These are phyloP conservation scores for Doryteuthis pealeii DNA, from an alignment of 1,140 invertebrate genomes.

Conservation along the genomic window DNA sequence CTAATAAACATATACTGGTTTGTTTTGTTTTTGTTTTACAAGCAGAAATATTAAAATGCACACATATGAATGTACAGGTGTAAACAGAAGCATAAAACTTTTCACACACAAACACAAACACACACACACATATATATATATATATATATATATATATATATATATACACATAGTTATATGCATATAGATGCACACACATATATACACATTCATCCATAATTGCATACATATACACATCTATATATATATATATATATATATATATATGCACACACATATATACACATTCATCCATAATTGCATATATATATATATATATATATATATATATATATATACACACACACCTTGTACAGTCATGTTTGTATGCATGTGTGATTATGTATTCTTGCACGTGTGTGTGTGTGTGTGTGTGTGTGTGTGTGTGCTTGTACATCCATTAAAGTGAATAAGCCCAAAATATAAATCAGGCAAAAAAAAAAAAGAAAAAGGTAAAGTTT, in stretches of 20 bases:
- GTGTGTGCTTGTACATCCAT: background rate
- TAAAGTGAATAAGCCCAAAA: too few species aligned
- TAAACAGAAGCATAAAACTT: background rate
- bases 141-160: background rate
- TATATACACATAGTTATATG: too few species aligned
- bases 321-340: background rate
- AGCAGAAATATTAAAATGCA: background rate
- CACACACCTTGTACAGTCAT: background rate
- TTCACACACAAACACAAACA: too few species aligned
- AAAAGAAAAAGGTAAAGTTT: too few species aligned
- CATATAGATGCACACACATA: too few species aligned
- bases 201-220: too few species aligned
- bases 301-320: background rate
- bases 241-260: too few species aligned
- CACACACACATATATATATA: background rate
- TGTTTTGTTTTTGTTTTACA: background rate
- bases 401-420: constrained; percentile 1
- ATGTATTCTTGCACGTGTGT: background rate
- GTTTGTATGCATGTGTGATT: background rate
- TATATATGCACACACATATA: background rate
- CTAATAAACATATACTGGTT: background rate
- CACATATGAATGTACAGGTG: background rate
- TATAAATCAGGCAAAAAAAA: too few species aligned
- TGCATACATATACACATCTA: too few species aligned
- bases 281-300: too few species aligned